Evolutionary conservation across 2,888 invertebrate genomes (phyloP).

Genomic region (Drosophila acutilabella): DNA sequence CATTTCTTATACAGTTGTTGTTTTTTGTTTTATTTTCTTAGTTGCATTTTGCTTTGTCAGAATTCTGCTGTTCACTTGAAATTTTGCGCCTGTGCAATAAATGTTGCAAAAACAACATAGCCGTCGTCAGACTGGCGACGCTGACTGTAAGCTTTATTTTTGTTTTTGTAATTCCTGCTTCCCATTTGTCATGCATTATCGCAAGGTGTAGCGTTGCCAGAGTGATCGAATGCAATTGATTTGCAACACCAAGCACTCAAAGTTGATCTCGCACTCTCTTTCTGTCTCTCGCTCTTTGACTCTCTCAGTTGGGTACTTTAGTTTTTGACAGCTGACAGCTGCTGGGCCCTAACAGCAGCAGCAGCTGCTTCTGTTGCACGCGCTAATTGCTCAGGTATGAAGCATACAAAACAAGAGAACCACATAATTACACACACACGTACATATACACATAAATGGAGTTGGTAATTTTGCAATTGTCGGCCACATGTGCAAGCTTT

Average conservation of each 20-base stretch:
- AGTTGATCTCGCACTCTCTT: constrained; percentile 38
- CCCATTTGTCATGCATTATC: constrained; percentile 12
- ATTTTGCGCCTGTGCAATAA: constrained; percentile 46
- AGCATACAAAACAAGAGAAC: constrained; percentile 52
- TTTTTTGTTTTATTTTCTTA: not conserved
- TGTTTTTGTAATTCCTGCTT: constrained; percentile 11
- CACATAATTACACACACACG: constrained; percentile 51
- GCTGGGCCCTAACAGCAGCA: constrained; percentile 35
- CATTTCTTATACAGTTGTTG: constrained; percentile 24
- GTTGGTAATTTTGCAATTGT: constrained; percentile 73
- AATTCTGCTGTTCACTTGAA: constrained; percentile 54
- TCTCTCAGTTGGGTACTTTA: constrained; percentile 17
- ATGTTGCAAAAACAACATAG: constrained; percentile 33
- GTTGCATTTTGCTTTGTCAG: constrained; percentile 19
- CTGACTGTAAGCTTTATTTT: constrained; percentile 53
- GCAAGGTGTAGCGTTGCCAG: constrained; percentile 44
- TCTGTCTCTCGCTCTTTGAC: constrained; percentile 5
- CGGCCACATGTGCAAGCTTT: constrained; percentile 24
- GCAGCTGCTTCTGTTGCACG: constrained; percentile 38
- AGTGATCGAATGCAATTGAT: constrained; percentile 49
- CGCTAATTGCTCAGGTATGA: constrained; percentile 77
- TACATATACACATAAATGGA: constrained; percentile 9
- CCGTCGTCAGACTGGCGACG: constrained; percentile 62
- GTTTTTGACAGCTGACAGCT: constrained; percentile 59
- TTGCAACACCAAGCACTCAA: constrained; percentile 29